phyloP scores from a whole-genome alignment of 2,797 vertebrate species.

The Lepilemur septentrionalis region DNA sequence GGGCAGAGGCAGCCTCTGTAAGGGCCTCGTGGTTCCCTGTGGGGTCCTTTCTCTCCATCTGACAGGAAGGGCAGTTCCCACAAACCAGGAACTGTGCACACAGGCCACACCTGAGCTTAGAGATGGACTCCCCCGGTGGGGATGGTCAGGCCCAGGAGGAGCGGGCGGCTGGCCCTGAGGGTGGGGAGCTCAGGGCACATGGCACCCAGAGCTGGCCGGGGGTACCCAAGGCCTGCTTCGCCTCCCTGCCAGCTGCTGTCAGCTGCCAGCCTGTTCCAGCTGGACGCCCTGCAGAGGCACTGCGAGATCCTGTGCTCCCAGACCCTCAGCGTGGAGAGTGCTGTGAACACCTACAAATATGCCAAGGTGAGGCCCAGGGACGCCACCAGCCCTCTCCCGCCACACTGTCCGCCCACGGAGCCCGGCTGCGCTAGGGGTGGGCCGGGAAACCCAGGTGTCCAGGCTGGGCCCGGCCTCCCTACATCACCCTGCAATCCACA shows the following conservation, averaged over 20 bases:
- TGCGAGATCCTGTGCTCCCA: slow-evolving; percentile 95
- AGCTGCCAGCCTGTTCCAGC: slow-evolving; percentile 93
- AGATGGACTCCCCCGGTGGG: background rate
- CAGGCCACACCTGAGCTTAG: background rate
- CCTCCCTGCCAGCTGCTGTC: slow-evolving; percentile 89
- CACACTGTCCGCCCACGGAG: rapidly evolving
- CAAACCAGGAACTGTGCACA: background rate
- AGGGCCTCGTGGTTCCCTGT: background rate
- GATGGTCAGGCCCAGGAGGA: background rate
- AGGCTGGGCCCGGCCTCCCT: background rate
- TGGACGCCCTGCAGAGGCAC: slow-evolving; percentile 93
- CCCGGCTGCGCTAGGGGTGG: too few species aligned
- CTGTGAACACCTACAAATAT: slow-evolving; percentile 93
- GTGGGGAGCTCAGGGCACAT: background rate
- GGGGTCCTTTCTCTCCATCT: background rate
- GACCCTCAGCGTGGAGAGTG: slow-evolving; percentile 91
- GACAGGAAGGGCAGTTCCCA: background rate
- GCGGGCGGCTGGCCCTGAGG: background rate
- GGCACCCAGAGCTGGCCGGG: rapidly evolving
- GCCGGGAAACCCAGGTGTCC: background rate
- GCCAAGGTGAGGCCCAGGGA: slow-evolving; percentile 89
- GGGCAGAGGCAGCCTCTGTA: background rate
- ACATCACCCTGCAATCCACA: too few species aligned
- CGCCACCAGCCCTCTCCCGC: rapidly evolving
- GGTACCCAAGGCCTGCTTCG: background rate